Percentiles rank a stretch among this genome's conserved stretches.
Conservation (phyloP, 2,113 vertebrate genomes). For the Hemichromis elongatus region DNA sequence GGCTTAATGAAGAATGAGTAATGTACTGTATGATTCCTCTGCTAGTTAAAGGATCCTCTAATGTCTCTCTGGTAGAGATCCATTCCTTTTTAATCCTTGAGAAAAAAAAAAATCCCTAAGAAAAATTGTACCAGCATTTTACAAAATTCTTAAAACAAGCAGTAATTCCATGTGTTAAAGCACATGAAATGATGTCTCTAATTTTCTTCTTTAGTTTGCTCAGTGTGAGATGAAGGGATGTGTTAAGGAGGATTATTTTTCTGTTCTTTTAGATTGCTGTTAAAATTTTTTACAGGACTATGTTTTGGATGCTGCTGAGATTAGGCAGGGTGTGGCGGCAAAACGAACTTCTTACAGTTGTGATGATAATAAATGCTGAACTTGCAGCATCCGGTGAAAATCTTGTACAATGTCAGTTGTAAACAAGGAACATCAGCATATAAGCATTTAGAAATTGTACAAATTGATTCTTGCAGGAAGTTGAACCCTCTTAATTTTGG, state of each 20-base stretch:
- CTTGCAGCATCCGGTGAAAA: not conserved
- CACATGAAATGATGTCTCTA: not conserved
- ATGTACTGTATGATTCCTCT: not conserved
- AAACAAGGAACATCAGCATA: not conserved
- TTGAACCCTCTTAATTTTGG: not conserved
- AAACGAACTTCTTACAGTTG: not conserved
- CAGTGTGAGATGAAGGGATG: not conserved
- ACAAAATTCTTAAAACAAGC: not conserved
- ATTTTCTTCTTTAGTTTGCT: not conserved
- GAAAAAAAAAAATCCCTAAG: not conserved
- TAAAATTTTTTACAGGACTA: not conserved
- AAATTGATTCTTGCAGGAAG: not conserved
- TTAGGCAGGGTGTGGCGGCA: not conserved
- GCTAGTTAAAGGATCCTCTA: not conserved
- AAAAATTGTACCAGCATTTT: not conserved
- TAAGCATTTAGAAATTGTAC: not conserved
- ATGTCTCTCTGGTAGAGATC: not conserved
- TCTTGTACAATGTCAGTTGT: not conserved
- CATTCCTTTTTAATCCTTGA: not conserved
- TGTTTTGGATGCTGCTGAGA: not conserved
- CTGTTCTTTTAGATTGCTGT: not conserved
- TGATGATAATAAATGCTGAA: not conserved
- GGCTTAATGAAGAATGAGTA: not conserved
- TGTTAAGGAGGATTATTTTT: not conserved
- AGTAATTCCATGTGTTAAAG: not conserved